These are phyloP conservation scores for Boloria selene DNA, from an alignment of 2,888 invertebrate genomes.

Conservation along the genomic window DNA sequence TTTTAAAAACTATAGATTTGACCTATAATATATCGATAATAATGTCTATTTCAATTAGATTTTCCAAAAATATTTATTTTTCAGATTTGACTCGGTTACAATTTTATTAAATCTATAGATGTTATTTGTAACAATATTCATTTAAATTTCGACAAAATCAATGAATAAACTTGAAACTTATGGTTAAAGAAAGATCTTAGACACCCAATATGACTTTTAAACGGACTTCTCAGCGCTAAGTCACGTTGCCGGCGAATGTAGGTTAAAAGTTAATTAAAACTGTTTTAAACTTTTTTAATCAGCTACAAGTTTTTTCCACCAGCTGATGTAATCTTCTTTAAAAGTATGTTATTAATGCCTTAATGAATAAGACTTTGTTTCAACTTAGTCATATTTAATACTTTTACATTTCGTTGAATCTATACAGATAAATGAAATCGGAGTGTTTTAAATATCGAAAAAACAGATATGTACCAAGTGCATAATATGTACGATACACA, in stretches of 20 bases:
- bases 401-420: background rate
- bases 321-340: constrained; percentile 25
- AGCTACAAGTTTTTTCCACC: constrained; percentile 19
- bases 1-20: no score
- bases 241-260: constrained; percentile 19
- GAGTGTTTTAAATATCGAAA: no score
- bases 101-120: no score
- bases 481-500: no score
- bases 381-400: constrained; percentile 2
- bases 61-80: no score
- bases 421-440: no score
- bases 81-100: no score
- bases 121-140: background rate
- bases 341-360: constrained; percentile 26
- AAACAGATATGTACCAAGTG: no score
- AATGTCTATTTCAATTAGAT: no score
- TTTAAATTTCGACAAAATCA: background rate
- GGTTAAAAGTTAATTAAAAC: constrained; percentile 30
- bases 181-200: constrained; percentile 13
- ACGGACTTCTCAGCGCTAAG: constrained; percentile 18
- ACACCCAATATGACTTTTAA: constrained; percentile 15
- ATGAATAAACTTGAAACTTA: background rate
- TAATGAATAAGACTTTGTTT: constrained; percentile 26
- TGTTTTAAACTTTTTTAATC: constrained; percentile 29
- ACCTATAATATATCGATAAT: no score